Base-by-base conservation (phyloP, 2,888 invertebrate genomes). In the Shargacucullia verbasci region DNA sequence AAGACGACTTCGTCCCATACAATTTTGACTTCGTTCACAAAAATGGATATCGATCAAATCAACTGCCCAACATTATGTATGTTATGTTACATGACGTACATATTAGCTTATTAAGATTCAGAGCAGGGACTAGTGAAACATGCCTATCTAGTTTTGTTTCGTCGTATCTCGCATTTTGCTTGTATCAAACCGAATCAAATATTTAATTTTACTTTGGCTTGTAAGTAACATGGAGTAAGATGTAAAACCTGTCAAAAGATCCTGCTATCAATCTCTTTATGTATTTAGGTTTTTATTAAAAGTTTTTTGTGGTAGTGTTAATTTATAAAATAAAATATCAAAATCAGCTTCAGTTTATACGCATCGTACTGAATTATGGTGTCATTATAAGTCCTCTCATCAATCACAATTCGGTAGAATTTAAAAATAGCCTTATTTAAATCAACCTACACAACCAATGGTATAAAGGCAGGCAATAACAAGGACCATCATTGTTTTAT, bases 401-500 rank as follows among this genome's bases (percentile, higher is more conserved):
- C 49, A 60, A 60, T 60, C 38, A 48, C 8, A 34, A 15, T 39
- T 43, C 9, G 25, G 27, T 34, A 34, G 7, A 44, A 35, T 39
- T 41, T 40, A 34, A 56, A 72, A 55, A 56, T 47, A 54, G 20
- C 33, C 43, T 52, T 13, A 52, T 48, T 48, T 70, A 49, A 55
- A 54, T 37, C 31, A 15, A 45, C 12, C 25, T 47, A 25, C 60
- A 15, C 59, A 38, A 11, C 15, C 20, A 49, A 60, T 73, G 64
- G 54, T 66, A 66, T 57, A 70, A 52, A 48, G 13, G 47, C 55
- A 56, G 29, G 40, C 60, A 66, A 73, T 53, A 74, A 74, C 54
- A 63, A 66, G 67, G 59, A 45, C 70, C 61, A 77, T 78, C 70
- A 72, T 60, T 63, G 68, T 69, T 79, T 79, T 76, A 77, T 78